A percentile compares a stretch with the other conserved stretches of the same genome.
These are phyloP conservation scores for Pitta sordida DNA, from an alignment of 2,113 vertebrate genomes.

Conservation along the genomic window DNA sequence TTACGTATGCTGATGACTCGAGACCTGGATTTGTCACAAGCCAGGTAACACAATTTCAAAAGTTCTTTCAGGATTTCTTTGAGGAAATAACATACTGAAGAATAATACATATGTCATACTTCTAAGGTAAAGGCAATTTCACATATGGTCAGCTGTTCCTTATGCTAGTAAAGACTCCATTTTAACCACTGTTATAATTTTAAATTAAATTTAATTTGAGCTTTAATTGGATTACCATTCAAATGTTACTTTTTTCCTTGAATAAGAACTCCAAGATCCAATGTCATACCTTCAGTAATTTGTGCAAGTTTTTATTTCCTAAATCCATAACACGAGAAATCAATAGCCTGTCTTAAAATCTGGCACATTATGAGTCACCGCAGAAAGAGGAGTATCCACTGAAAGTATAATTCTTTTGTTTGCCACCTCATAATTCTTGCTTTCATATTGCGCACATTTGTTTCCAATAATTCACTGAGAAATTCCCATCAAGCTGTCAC, in stretches of 20 bases:
- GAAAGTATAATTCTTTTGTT: not conserved
- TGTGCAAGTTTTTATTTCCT: not conserved
- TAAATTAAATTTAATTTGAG: not conserved
- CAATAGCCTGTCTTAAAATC: not conserved
- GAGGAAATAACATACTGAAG: not conserved
- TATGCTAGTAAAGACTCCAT: not conserved
- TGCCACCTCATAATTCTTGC: not conserved
- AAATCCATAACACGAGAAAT: not conserved
- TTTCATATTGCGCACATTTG: slow-evolving; percentile 18
- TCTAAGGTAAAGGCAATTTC: not conserved
- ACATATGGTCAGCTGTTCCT: not conserved
- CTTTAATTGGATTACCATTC: not conserved
- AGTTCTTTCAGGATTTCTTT: not conserved
- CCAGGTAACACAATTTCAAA: slow-evolving; percentile 79
- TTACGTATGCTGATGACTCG: slow-evolving; percentile 92
- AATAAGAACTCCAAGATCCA: not conserved
- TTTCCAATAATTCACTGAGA: slow-evolving; percentile 12
- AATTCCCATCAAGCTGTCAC: slow-evolving; percentile 34
- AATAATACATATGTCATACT: not conserved
- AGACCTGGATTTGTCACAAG: slow-evolving; percentile 93
- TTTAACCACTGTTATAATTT: not conserved
- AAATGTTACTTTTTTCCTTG: not conserved
- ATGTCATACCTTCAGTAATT: not conserved
- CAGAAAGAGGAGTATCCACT: not conserved
- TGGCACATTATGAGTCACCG: not conserved